Conservation (phyloP, 2,888 invertebrate species). For the Mongoloraphidia duomilia region DNA sequence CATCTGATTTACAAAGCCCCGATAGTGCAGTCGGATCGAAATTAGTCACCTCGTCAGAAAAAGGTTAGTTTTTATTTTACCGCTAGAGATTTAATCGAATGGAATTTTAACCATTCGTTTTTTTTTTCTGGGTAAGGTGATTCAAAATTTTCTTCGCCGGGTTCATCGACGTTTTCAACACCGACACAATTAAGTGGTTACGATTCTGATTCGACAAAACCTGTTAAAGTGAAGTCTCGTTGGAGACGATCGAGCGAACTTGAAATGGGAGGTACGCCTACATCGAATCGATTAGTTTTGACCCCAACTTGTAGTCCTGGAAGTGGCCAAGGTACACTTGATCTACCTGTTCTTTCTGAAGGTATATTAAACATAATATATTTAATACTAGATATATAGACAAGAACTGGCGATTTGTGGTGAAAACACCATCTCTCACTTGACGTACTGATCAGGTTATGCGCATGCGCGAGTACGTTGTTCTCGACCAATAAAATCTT, state of each 20-base stretch:
- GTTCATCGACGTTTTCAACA: constrained; percentile 25
- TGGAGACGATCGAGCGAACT: constrained; percentile 64
- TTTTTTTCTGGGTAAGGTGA: constrained; percentile 29
- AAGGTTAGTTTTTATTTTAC: constrained; percentile 15
- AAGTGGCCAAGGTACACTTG: no score
- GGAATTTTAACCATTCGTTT: constrained; percentile 22
- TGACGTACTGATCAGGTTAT: no score
- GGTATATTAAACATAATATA: no score
- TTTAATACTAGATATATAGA: no score
- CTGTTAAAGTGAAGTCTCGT: constrained; percentile 65
- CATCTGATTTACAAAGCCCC: constrained; percentile 9
- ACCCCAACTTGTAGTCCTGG: no score
- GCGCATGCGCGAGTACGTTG: no score
- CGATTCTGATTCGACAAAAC: constrained; percentile 36
- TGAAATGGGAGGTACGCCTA: constrained; percentile 43
- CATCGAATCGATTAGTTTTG: no score
- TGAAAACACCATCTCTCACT: no score
- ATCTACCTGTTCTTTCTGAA: no score
- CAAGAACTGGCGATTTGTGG: no score
- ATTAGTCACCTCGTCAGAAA: constrained; percentile 15
- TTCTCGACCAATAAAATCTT: no score
- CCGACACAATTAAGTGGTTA: constrained; percentile 24
- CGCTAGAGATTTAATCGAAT: constrained; percentile 38
- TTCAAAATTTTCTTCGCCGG: constrained; percentile 19
- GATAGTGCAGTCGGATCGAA: constrained; percentile 22